phyloP scores from a whole-genome alignment of 2,888 invertebrate genomes.

The Xylota sylvarum region DNA sequence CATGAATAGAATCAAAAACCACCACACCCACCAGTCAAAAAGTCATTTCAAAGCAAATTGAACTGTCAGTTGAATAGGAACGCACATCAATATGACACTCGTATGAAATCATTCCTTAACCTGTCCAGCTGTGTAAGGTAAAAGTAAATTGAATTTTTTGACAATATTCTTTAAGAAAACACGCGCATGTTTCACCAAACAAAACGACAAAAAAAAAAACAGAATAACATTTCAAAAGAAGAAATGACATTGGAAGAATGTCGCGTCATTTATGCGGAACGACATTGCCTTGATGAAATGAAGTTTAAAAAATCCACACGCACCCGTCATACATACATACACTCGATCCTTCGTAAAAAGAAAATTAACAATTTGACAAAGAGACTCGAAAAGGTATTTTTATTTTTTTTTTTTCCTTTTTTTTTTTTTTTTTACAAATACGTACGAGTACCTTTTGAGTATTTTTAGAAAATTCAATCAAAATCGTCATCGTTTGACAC shows the following conservation, averaged over 20 bases:
- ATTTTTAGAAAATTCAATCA: slow-evolving; percentile 32
- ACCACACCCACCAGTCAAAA: background rate
- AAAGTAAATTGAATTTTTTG: slow-evolving; percentile 27
- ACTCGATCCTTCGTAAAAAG: background rate
- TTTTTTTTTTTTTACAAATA: background rate
- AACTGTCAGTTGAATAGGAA: slow-evolving; percentile 18
- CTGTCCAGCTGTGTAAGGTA: slow-evolving; percentile 16
- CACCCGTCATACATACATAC: slow-evolving; percentile 1
- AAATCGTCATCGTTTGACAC: slow-evolving; percentile 18
- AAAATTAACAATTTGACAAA: slow-evolving; percentile 39
- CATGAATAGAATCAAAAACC: background rate
- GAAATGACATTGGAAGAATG: background rate
- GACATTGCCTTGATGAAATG: slow-evolving; percentile 21
- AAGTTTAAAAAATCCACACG: slow-evolving; percentile 16
- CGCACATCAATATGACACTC: slow-evolving; percentile 3
- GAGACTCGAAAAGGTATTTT: background rate
- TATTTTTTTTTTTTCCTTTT: background rate
- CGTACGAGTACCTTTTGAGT: background rate
- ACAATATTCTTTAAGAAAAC: background rate
- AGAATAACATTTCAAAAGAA: slow-evolving; percentile 24
- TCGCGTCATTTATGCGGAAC: slow-evolving; percentile 5
- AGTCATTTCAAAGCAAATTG: slow-evolving; percentile 18
- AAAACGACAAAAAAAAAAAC: background rate
- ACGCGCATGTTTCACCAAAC: background rate
- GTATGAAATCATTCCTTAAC: slow-evolving; percentile 16